phyloP scores from a whole-genome alignment of 2,113 vertebrate species.

The Apodemus sylvaticus region DNA sequence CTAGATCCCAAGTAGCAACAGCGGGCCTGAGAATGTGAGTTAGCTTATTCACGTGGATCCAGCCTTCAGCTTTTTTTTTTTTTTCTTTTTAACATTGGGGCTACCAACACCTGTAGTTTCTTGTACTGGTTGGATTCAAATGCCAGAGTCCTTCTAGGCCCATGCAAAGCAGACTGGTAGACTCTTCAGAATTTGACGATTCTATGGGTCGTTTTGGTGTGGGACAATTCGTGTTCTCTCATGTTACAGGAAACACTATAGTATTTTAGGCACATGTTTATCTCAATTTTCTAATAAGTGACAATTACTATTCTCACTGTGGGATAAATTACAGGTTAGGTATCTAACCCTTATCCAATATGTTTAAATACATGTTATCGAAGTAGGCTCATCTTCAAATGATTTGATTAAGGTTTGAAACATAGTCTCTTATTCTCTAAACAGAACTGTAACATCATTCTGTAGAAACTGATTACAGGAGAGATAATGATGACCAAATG shows the following conservation, averaged over 20 bases:
- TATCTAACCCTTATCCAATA: constrained; percentile 8
- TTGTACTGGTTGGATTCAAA: constrained; percentile 16
- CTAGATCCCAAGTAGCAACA: constrained; percentile 65
- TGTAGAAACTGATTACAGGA: constrained; percentile 76
- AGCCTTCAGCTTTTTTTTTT: too few relatives aligned
- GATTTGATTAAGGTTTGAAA: constrained; percentile 74
- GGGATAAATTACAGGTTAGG: constrained; percentile 33
- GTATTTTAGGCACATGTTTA: constrained; percentile 13
- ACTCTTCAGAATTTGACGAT: background rate
- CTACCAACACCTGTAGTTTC: constrained; percentile 58
- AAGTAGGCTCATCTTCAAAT: constrained; percentile 63
- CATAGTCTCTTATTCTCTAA: constrained; percentile 62
- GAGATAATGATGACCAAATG: constrained; percentile 79
- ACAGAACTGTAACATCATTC: constrained; percentile 72
- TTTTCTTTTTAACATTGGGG: background rate
- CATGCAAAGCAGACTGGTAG: background rate
- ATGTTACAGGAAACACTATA: constrained; percentile 33
- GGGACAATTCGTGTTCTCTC: background rate
- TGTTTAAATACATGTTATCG: constrained; percentile 55
- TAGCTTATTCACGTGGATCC: constrained; percentile 46
- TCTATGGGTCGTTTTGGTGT: constrained; percentile 4
- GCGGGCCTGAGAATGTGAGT: constrained; percentile 70
- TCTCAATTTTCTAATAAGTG: constrained; percentile 35
- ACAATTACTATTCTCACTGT: constrained; percentile 10
- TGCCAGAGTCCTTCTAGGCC: constrained; percentile 21